Base-by-base conservation (phyloP, 1,140 invertebrate species). In the Musca domestica region DNA sequence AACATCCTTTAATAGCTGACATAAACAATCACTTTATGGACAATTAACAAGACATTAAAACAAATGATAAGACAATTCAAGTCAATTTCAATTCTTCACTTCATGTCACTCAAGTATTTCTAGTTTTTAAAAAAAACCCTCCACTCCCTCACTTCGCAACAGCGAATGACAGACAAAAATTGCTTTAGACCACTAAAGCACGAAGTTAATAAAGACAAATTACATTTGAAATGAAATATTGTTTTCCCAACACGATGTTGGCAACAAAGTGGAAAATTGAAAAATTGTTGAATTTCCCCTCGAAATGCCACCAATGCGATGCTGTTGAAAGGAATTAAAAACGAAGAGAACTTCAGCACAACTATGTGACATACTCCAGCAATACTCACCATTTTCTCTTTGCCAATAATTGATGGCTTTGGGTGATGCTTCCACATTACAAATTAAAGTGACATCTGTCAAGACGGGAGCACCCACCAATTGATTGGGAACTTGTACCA, bases 341-440 rank as follows among this genome's bases (percentile, higher is more conserved):
- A 58, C 15, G n/a, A 22, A 61, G 23, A 61, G 7, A 64, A 65
- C n/a, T n/a, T n/a, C n/a, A n/a, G n/a, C n/a, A 47, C 64, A 48
- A 14, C 23, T 65, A 27, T 14, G 58, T 49, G 47, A 63, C 23
- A 66, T 30, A 61, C 46, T 52, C 15, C 51, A 12, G 49, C 1
- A 34, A 17, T 23, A 67, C 83, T 87, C 85, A 93, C 91, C 91
- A 74, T 89, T 90, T 74, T 92, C 91, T 73, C 91, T 87, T 58
- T 91, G 92, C 92, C 92, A 94, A 77, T 92, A 93, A 85, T 93
- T 93, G 80, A 93, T 92, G 68, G 92, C 91, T 82, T 92, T 92
- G 9, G 92, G 92, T 27, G 91, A 93, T 64, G 91, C 92, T 81
- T 93, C 92, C 25, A 94, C 92, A 76, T 91, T 88, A 81, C 94